These are phyloP conservation scores for Netelia virgata DNA, from an alignment of 2,888 invertebrate genomes.

Conservation along the genomic window DNA sequence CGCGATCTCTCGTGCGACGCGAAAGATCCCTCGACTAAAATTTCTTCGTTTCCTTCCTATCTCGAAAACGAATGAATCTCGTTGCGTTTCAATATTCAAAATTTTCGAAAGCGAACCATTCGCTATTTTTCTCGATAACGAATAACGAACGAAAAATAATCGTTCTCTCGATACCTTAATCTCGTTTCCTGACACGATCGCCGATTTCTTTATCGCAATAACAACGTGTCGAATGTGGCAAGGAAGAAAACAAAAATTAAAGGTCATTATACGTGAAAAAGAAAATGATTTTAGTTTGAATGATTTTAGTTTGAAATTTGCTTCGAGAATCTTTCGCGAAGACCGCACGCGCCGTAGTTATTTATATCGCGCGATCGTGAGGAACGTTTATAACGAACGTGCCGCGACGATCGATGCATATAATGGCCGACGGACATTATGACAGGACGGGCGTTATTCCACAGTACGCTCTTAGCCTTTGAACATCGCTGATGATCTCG, in stretches of 20 bases:
- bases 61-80: neutral
- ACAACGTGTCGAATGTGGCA: neutral
- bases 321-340: slow-evolving; percentile 16
- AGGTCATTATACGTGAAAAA: too few relatives aligned
- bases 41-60: slow-evolving; percentile 18
- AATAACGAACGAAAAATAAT: neutral
- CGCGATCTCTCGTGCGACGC: neutral
- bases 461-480: slow-evolving; percentile 50
- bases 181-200: too few relatives aligned
- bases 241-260: neutral
- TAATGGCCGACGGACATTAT: slow-evolving; percentile 38
- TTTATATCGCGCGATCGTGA: slow-evolving; percentile 59
- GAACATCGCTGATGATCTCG: slow-evolving; percentile 57
- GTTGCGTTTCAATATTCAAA: neutral
- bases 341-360: slow-evolving; percentile 8
- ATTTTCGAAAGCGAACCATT: neutral
- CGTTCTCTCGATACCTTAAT: neutral
- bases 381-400: slow-evolving; percentile 60
- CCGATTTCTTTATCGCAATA: too few relatives aligned
- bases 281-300: neutral
- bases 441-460: slow-evolving; percentile 38
- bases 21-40: neutral
- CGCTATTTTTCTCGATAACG: slow-evolving; percentile 11
- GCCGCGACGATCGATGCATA: slow-evolving; percentile 48
- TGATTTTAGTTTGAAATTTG: neutral